These are phyloP conservation scores for Fragariocoptes setiger DNA, from an alignment of 1,140 invertebrate genomes.

Conservation along the genomic window DNA sequence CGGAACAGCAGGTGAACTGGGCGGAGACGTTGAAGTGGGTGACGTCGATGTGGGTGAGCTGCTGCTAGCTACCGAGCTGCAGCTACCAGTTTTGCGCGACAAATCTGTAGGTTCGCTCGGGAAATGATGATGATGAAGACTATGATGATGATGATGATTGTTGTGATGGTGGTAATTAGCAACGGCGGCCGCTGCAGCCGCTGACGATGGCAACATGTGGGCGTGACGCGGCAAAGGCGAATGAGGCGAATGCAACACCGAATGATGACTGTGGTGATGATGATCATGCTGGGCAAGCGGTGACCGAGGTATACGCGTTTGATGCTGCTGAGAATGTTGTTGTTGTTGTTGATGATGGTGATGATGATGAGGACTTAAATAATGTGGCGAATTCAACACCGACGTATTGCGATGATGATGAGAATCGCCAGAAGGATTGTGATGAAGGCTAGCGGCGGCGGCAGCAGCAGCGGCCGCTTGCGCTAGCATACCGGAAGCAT, in stretches of 20 bases:
- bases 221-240: background rate
- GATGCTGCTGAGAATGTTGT: background rate
- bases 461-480: too few relatives aligned
- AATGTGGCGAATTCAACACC: too few relatives aligned
- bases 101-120: background rate
- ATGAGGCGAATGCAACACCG: too few relatives aligned
- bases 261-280: too few relatives aligned
- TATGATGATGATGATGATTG: conserved; percentile 2
- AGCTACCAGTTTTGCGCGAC: background rate
- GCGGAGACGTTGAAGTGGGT: conserved; percentile 3
- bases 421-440: too few relatives aligned
- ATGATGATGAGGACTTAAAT: background rate
- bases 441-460: too few relatives aligned
- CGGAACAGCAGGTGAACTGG: conserved; percentile 4
- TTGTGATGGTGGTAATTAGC: conserved; percentile 1
- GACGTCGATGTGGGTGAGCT: background rate
- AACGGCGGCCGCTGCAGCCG: background rate
- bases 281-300: too few relatives aligned
- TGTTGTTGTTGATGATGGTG: background rate
- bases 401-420: too few relatives aligned
- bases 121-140: conserved; percentile 4
- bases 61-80: background rate
- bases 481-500: too few relatives aligned
- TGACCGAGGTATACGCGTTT: too few relatives aligned
- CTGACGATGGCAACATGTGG: too few relatives aligned